Percentiles rank a stretch among this genome's conserved stretches.
Conservation (phyloP, 2,797 vertebrate genomes). For the Ibycter americanus region DNA sequence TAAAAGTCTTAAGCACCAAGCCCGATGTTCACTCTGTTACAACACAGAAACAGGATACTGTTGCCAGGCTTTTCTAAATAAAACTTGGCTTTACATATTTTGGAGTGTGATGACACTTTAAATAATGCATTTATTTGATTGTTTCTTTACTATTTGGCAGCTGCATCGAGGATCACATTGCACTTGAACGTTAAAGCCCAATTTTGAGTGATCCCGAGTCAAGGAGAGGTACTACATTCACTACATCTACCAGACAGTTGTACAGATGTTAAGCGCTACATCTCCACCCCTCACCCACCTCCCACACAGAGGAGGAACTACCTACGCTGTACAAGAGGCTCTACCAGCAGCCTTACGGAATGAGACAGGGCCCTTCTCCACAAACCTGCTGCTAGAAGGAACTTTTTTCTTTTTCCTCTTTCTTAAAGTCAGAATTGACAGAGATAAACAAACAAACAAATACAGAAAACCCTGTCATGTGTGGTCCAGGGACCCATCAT, state of each 20-base stretch:
- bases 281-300: neutral
- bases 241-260: neutral
- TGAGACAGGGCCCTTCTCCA: neutral
- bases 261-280: neutral
- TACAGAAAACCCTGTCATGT: neutral
- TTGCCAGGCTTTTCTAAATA: neutral
- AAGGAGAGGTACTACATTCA: neutral
- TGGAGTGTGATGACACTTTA: neutral
- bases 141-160: neutral
- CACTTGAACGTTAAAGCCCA: neutral
- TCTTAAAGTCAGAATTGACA: neutral
- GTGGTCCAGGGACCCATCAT: neutral
- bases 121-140: conserved; percentile 27
- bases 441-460: neutral
- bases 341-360: neutral
- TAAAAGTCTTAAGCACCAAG: neutral
- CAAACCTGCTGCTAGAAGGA: neutral
- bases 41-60: neutral
- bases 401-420: neutral
- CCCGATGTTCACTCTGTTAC: neutral
- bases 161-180: neutral
- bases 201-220: neutral
- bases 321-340: neutral
- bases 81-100: neutral
- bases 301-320: neutral